These are phyloP conservation scores for Rhaphigaster nebulosa DNA, from an alignment of 2,888 invertebrate genomes.

Conservation along the genomic window DNA sequence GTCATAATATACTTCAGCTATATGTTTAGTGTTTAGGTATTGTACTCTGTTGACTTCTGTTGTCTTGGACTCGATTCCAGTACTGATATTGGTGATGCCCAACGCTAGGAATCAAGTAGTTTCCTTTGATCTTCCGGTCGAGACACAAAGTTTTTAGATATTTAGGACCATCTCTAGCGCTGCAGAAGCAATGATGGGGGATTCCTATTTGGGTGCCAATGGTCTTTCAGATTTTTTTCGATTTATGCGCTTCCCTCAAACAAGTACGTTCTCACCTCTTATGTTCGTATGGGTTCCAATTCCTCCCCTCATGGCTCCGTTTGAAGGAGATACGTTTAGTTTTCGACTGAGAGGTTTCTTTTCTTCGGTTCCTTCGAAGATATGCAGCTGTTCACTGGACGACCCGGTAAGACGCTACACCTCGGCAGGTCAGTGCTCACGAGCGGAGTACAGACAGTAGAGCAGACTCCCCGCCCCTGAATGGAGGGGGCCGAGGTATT, in stretches of 20 bases:
- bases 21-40: too few species aligned
- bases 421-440: conserved; percentile 10
- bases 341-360: not conserved
- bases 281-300: not conserved
- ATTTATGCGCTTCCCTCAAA: not conserved
- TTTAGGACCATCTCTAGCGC: too few species aligned
- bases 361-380: not conserved
- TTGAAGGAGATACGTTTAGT: too few species aligned
- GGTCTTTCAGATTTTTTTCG: not conserved
- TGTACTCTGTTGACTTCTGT: too few species aligned
- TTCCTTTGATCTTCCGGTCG: too few species aligned
- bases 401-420: conserved; percentile 22
- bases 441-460: conserved; percentile 29
- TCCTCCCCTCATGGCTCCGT: not conserved
- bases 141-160: too few species aligned
- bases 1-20: too few species aligned
- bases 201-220: not conserved
- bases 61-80: too few species aligned
- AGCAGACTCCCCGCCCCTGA: conserved; percentile 28
- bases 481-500: conserved; percentile 46
- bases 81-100: too few species aligned
- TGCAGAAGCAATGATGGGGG: too few species aligned
- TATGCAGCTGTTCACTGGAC: not conserved
- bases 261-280: not conserved
- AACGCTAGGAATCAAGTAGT: too few species aligned